Evolutionary conservation across 2,888 invertebrate species (phyloP).

Genomic region (Thymelicus lineola): DNA sequence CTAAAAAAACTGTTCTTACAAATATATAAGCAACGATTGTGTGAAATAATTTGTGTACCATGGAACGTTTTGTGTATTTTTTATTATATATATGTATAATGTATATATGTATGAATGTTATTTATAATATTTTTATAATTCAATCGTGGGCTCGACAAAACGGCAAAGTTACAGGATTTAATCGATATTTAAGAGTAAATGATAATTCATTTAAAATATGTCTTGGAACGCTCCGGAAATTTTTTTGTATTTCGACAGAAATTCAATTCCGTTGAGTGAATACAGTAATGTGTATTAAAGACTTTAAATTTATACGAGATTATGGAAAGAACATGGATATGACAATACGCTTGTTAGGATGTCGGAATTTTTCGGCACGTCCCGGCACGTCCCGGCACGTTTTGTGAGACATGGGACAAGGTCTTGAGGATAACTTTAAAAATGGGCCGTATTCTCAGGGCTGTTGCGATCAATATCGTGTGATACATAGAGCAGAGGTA

Average conservation of each 20-base stretch:
- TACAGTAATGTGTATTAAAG: background rate
- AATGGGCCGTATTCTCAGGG: background rate
- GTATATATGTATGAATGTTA: no score
- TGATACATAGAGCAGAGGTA: background rate
- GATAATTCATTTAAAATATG: background rate
- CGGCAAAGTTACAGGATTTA: background rate
- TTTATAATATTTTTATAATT: background rate
- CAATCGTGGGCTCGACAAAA: background rate
- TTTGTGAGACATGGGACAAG: background rate
- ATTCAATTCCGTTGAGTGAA: no score
- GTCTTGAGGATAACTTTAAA: background rate
- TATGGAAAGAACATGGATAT: background rate
- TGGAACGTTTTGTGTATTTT: background rate
- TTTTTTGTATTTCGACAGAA: background rate
- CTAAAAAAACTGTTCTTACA: background rate
- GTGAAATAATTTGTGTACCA: no score
- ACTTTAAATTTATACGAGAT: slow-evolving; percentile 8
- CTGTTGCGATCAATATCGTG: slow-evolving; percentile 1
- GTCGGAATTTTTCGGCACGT: background rate
- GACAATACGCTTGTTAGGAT: slow-evolving; percentile 10
- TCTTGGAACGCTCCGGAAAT: background rate
- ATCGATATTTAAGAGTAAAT: slow-evolving; percentile 1
- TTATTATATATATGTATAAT: background rate
- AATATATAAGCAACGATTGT: no score
- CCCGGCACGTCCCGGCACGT: background rate